phyloP scores from a whole-genome alignment of 2,797 vertebrate species.

The Tragelaphus eurycerus region DNA sequence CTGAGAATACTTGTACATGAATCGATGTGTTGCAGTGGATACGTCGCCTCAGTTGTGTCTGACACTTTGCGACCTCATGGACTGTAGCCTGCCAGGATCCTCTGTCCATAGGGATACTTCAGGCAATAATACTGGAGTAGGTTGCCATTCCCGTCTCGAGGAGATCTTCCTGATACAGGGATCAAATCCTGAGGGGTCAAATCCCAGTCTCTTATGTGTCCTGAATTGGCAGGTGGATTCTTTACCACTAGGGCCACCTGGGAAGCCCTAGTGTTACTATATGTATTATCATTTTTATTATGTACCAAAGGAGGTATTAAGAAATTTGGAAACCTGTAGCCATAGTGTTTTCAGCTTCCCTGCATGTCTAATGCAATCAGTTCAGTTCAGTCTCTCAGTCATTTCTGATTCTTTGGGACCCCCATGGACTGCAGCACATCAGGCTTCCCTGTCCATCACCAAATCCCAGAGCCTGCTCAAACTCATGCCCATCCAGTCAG shows the following conservation, averaged over 20 bases:
- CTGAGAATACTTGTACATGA: not conserved
- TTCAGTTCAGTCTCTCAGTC: no score
- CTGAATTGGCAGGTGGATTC: not conserved
- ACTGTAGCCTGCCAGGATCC: not conserved
- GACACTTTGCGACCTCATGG: rapidly evolving
- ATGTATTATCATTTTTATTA: not conserved
- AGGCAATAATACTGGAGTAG: not conserved
- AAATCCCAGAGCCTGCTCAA: no score
- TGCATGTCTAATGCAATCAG: not conserved
- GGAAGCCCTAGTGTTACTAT: not conserved
- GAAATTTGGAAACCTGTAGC: not conserved
- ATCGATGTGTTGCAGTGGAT: not conserved
- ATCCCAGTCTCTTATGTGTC: not conserved
- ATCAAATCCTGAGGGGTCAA: not conserved
- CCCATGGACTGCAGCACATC: no score
- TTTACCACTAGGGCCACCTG: not conserved
- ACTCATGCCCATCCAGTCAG: no score
- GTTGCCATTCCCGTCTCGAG: not conserved
- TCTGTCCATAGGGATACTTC: not conserved
- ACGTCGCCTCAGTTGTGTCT: not conserved
- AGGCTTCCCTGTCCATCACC: no score
- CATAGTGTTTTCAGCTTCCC: not conserved
- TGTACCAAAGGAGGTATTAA: not conserved
- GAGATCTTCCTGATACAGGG: not conserved
- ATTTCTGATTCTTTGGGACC: no score